phyloP scores from a whole-genome alignment of 2,113 vertebrate species.

The Notarius lentiginosus region DNA sequence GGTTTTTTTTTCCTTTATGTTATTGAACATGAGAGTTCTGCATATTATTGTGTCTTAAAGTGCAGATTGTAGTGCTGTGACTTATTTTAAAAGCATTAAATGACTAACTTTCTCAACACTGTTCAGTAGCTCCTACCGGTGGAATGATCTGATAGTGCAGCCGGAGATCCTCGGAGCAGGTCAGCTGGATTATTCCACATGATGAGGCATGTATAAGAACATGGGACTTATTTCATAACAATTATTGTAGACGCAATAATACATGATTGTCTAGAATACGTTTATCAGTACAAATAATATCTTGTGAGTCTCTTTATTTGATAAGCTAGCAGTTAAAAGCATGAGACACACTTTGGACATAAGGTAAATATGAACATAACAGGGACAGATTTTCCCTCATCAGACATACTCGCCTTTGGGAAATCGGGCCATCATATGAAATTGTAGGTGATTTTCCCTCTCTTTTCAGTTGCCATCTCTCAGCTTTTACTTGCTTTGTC shows the following conservation, averaged over 20 bases:
- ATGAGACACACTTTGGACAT: neutral
- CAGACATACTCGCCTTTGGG: neutral
- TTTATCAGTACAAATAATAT: neutral
- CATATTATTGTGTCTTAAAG: neutral
- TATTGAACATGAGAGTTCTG: neutral
- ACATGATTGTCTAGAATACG: neutral
- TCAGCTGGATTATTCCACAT: too few species aligned
- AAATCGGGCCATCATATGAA: neutral
- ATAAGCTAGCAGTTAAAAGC: neutral
- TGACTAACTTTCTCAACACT: slow-evolving; percentile 40
- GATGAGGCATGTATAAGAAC: neutral
- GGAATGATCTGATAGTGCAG: slow-evolving; percentile 52
- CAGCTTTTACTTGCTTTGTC: slow-evolving; percentile 55
- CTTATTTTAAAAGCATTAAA: slow-evolving; percentile 19
- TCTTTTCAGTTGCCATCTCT: slow-evolving; percentile 17
- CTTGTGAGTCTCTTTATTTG: neutral
- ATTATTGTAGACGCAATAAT: neutral
- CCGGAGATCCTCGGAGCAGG: neutral
- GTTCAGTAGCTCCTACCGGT: slow-evolving; percentile 72
- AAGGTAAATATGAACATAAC: neutral
- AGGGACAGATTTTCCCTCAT: neutral
- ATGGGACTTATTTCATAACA: neutral
- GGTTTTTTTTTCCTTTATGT: slow-evolving; percentile 19
- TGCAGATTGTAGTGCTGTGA: neutral
- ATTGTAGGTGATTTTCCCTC: neutral